Conservation (phyloP, 2,113 vertebrate species). For the Spheniscus mendiculus region DNA sequence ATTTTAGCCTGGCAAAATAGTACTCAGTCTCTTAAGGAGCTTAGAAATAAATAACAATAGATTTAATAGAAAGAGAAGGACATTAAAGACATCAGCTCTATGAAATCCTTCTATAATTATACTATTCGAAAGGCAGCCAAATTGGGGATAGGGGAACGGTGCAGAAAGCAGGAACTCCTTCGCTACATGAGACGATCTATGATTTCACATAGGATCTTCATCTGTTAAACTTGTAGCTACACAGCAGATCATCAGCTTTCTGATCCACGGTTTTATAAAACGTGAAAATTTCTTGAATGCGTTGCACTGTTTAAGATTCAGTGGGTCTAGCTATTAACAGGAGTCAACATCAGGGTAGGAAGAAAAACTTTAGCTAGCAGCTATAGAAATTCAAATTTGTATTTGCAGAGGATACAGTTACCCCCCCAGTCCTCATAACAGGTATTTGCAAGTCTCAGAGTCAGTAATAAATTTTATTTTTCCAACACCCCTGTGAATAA, state of each 20-base stretch:
- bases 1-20: background rate
- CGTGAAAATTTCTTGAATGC: background rate
- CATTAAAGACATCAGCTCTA: background rate
- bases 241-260: background rate
- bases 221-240: background rate
- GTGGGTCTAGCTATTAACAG: background rate
- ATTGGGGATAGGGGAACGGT: background rate
- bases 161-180: background rate
- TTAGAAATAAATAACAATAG: background rate
- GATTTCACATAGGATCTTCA: background rate
- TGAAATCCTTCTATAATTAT: background rate
- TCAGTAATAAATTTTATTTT: background rate
- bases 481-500: background rate
- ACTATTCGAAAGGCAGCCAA: background rate
- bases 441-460: background rate
- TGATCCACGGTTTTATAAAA: background rate
- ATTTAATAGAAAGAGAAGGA: background rate
- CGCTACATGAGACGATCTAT: rapidly evolving
- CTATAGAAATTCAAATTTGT: background rate
- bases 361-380: background rate
- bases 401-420: background rate
- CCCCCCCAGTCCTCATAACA: background rate
- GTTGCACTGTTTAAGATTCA: background rate
- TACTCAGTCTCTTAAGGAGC: background rate
- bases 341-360: background rate